Percentiles rank a stretch among this genome's conserved stretches.
Evolutionary conservation across 2,113 vertebrate genomes (phyloP).

Genomic region (Rissa tridactyla): DNA sequence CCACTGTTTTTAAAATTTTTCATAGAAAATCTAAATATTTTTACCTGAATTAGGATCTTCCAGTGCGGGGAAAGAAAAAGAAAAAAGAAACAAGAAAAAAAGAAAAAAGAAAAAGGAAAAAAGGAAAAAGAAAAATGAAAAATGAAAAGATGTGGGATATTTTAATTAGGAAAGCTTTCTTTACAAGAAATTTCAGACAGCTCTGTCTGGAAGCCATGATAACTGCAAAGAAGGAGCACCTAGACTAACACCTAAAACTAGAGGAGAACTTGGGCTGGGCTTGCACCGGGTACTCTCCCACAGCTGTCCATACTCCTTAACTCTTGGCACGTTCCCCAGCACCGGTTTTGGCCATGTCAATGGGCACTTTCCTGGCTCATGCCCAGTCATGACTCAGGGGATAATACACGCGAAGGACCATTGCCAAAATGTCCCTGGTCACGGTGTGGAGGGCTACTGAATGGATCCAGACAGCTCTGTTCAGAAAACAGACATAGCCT

Average conservation of each 20-base stretch:
- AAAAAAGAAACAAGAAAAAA: background rate
- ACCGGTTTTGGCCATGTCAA: background rate
- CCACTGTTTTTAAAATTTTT: background rate
- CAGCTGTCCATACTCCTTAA: background rate
- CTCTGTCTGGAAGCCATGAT: background rate
- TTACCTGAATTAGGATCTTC: background rate
- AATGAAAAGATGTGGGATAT: background rate
- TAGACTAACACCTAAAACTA: background rate
- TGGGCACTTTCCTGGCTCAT: background rate
- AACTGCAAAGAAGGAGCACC: background rate
- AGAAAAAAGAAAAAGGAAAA: background rate
- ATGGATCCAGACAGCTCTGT: background rate
- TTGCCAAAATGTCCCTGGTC: background rate
- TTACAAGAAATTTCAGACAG: background rate
- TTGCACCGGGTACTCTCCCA: background rate
- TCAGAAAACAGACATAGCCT: background rate
- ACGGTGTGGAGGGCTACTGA: background rate
- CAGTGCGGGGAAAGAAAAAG: background rate
- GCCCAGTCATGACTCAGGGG: background rate
- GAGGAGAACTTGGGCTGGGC: background rate
- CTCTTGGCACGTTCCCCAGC: background rate
- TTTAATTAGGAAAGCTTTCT: background rate
- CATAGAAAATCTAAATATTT: background rate
- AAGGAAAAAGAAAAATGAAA: background rate
- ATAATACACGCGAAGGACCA: background rate